phyloP scores from a whole-genome alignment of 64 coral and sea anemone species.

The Montipora efflorescens region DNA sequence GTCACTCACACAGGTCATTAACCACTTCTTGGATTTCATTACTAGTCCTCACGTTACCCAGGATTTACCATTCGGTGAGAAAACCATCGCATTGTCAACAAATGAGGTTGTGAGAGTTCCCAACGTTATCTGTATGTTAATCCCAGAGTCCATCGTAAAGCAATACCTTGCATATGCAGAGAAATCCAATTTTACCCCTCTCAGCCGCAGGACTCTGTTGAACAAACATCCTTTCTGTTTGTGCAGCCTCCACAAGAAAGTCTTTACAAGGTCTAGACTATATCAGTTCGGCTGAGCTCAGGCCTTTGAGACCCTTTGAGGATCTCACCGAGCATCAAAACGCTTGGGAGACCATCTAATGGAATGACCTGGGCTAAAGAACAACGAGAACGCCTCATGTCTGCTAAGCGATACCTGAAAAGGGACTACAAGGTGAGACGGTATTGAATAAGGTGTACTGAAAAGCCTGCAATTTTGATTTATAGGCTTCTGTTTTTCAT shows the following conservation, averaged over 20 bases:
- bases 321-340: background rate
- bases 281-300: slow-evolving; percentile 5
- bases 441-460: background rate
- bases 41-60: too few species aligned
- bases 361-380: slow-evolving; percentile 36
- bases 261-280: slow-evolving; percentile 78
- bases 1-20: too few species aligned
- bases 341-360: slow-evolving; percentile 11
- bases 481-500: background rate
- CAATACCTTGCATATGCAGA: slow-evolving; percentile 46
- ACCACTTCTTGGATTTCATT: too few species aligned
- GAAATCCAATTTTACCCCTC: slow-evolving; percentile 39
- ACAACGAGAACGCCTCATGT: background rate
- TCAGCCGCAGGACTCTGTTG: slow-evolving; percentile 51
- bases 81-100: too few species aligned
- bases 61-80: too few species aligned
- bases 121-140: slow-evolving; percentile 43
- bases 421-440: slow-evolving; percentile 15
- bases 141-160: slow-evolving; percentile 57
- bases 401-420: slow-evolving; percentile 38
- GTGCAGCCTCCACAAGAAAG: slow-evolving; percentile 59
- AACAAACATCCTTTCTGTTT: slow-evolving; percentile 37
- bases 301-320: too few species aligned
- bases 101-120: slow-evolving; percentile 8
- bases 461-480: background rate